A percentile compares a stretch with the other conserved stretches of the same genome.
Evolutionary conservation across 2,888 invertebrate genomes (phyloP).

Genomic region (Iphiclides podalirius): DNA sequence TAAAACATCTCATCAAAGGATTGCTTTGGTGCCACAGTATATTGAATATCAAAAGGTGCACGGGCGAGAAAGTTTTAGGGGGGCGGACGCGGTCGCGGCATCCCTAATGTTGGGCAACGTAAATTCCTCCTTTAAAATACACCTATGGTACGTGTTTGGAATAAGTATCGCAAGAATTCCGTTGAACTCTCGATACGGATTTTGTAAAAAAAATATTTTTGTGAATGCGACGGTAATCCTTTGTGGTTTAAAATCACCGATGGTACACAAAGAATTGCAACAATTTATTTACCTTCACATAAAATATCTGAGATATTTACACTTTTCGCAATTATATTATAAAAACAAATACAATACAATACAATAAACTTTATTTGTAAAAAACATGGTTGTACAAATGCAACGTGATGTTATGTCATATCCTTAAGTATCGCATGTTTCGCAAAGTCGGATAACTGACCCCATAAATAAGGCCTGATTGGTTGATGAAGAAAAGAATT

Average conservation of each 20-base stretch:
- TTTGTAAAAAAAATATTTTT: conserved; percentile 9
- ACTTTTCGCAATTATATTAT: background rate
- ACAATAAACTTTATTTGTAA: too few species aligned
- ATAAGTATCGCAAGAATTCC: conserved; percentile 42
- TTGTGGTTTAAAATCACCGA: background rate
- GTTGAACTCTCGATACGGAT: conserved; percentile 14
- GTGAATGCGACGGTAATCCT: background rate
- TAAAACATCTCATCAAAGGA: conserved; percentile 81
- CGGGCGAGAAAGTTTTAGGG: conserved; percentile 67
- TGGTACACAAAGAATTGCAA: too few species aligned
- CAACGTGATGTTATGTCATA: too few species aligned
- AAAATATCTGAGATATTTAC: background rate
- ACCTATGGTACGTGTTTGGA: conserved; percentile 72
- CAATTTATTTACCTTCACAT: background rate
- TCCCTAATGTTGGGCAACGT: conserved; percentile 68
- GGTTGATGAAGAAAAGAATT: too few species aligned
- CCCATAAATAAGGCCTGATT: too few species aligned
- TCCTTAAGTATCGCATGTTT: too few species aligned
- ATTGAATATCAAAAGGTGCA: conserved; percentile 80
- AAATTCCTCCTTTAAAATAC: conserved; percentile 76
- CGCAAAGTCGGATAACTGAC: too few species aligned
- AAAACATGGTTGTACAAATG: too few species aligned
- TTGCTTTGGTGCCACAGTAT: conserved; percentile 74
- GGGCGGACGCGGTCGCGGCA: conserved; percentile 57
- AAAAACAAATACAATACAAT: too few species aligned